Evolutionary conservation across 2,797 vertebrate species (phyloP).

Genomic region (Oreortyx pictus): DNA sequence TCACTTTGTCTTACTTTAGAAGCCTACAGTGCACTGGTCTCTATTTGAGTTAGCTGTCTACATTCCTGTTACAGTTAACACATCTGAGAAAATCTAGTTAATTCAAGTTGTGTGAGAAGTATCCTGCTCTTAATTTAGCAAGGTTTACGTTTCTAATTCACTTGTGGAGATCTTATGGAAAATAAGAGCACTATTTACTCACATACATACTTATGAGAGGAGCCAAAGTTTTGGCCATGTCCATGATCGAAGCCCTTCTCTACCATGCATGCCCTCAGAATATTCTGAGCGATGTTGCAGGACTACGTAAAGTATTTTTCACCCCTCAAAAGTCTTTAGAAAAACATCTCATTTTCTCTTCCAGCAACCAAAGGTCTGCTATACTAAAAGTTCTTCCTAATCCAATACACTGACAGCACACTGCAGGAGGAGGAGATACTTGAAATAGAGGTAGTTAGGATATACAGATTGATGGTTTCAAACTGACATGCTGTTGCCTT

Average conservation of each 20-base stretch:
- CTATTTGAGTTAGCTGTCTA: background rate
- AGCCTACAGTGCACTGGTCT: background rate
- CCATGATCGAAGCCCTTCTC: background rate
- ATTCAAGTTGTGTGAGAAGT: background rate
- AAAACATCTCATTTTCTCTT: background rate
- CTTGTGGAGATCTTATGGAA: background rate
- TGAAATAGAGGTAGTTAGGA: background rate
- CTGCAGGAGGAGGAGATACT: background rate
- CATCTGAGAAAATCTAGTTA: background rate
- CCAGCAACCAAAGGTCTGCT: background rate
- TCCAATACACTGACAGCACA: background rate
- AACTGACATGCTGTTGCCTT: background rate
- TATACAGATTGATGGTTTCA: background rate
- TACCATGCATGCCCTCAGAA: background rate
- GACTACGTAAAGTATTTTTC: background rate
- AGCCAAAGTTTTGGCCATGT: background rate
- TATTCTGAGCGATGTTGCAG: background rate
- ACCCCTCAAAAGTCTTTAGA: background rate
- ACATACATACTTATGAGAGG: background rate
- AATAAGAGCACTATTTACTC: background rate
- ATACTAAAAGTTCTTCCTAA: background rate
- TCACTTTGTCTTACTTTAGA: background rate
- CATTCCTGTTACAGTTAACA: accelerated
- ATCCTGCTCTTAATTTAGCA: background rate
- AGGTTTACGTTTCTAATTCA: background rate